Evolutionary conservation across 2,797 vertebrate genomes (phyloP).

Genomic region (Phylloscopus collybita): DNA sequence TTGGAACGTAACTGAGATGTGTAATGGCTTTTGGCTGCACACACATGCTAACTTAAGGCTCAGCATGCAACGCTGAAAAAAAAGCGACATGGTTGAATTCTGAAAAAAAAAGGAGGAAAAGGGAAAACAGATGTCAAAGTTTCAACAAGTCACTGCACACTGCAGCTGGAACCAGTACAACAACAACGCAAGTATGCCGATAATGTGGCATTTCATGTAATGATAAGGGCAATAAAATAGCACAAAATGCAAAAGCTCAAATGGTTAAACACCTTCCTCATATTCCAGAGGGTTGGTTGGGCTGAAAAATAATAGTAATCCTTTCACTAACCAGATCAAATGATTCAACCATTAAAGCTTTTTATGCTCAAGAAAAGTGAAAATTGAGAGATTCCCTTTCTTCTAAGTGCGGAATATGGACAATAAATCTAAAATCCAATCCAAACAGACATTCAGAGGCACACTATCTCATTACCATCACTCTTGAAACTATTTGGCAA

Average conservation of each 20-base stretch:
- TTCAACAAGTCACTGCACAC: constrained; percentile 44
- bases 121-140: constrained; percentile 52
- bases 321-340: constrained; percentile 35
- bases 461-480: not conserved
- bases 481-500: constrained; percentile 40
- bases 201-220: constrained; percentile 52
- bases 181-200: not conserved
- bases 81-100: constrained; percentile 35
- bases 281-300: not conserved
- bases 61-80: not conserved
- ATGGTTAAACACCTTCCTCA: not conserved
- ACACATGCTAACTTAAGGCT: not conserved
- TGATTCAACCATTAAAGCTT: constrained; percentile 9
- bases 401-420: not conserved
- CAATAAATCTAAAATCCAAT: constrained; percentile 25
- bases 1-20: not conserved
- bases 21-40: not conserved
- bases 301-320: constrained; percentile 9
- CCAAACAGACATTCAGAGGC: not conserved
- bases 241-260: constrained; percentile 40
- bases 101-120: constrained; percentile 47
- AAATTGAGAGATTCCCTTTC: not conserved
- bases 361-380: not conserved
- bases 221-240: constrained; percentile 39
- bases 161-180: constrained; percentile 41